These are phyloP conservation scores for Itoplectis maculator DNA, from an alignment of 2,888 invertebrate genomes.

Conservation along the genomic window DNA sequence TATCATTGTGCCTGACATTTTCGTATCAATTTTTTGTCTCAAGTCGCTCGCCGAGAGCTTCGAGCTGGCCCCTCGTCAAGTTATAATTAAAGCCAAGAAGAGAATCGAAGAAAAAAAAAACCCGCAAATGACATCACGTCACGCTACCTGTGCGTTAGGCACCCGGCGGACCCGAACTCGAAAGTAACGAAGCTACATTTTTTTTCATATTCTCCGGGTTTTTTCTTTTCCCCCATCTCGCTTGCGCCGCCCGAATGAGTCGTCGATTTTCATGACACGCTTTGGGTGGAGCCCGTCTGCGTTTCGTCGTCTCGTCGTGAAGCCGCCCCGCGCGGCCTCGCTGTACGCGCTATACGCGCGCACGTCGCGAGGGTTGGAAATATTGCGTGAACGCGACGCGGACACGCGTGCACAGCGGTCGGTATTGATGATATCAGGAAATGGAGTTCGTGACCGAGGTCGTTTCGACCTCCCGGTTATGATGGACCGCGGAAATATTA, in stretches of 20 bases:
- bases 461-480: conserved; percentile 27
- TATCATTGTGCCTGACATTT: not conserved
- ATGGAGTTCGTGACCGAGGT: conserved; percentile 52
- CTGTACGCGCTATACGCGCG: not conserved
- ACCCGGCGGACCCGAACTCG: not conserved
- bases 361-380: conserved; percentile 13
- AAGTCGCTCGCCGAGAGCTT: not conserved
- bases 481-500: conserved; percentile 40
- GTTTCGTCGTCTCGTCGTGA: conserved; percentile 14
- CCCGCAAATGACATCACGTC: conserved; percentile 24
- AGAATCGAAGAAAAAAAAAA: not conserved
- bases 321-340: not conserved
- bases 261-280: conserved; percentile 50
- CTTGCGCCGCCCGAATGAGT: conserved; percentile 44
- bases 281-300: conserved; percentile 43
- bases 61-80: conserved; percentile 4
- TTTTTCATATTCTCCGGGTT: conserved; percentile 12
- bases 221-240: conserved; percentile 9
- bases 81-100: conserved; percentile 35
- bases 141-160: conserved; percentile 44
- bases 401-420: conserved; percentile 18
- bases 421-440: conserved; percentile 52
- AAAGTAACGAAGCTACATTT: conserved; percentile 36
- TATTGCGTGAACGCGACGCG: conserved; percentile 40
- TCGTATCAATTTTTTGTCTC: not conserved